Conservation (phyloP, 92 coral and sea anemone species). For the Paramuricea clavata region DNA sequence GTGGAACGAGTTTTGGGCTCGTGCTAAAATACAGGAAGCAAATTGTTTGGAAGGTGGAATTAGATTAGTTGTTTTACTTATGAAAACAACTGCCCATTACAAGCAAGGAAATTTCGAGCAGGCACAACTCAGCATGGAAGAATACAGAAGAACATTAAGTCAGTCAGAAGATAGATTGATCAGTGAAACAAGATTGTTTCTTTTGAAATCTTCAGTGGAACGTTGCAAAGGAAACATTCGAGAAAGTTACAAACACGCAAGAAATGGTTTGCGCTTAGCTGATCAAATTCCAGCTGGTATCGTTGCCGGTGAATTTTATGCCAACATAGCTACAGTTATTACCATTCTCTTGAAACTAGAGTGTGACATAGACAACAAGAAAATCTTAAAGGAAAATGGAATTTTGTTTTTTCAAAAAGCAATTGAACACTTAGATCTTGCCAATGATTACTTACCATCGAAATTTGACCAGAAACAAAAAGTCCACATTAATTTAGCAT, state of each 20-base stretch:
- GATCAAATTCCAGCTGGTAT: background rate
- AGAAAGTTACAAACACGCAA: background rate
- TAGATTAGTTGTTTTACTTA: background rate
- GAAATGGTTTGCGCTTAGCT: background rate
- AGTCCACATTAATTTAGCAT: constrained; percentile 26
- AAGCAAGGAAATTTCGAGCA: background rate
- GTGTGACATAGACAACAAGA: background rate
- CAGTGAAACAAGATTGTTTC: background rate
- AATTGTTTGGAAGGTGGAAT: background rate
- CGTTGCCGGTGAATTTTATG: background rate
- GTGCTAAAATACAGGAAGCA: background rate
- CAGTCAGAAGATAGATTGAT: background rate
- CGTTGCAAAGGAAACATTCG: background rate
- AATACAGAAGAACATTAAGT: background rate
- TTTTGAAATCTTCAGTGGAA: background rate
- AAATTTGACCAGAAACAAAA: background rate
- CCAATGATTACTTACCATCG: background rate
- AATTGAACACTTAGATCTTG: background rate
- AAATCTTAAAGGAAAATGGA: background rate
- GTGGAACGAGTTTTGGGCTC: background rate
- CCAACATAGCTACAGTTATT: background rate
- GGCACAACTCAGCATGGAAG: background rate
- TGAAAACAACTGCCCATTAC: constrained; percentile 10
- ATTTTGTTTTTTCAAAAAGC: background rate
- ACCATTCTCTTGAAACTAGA: constrained; percentile 2